Evolutionary conservation across 2,113 vertebrate species (phyloP), one percentile per base, ranked within the genome.

Genomic region (Myrmecophaga tridactyla): DNA sequence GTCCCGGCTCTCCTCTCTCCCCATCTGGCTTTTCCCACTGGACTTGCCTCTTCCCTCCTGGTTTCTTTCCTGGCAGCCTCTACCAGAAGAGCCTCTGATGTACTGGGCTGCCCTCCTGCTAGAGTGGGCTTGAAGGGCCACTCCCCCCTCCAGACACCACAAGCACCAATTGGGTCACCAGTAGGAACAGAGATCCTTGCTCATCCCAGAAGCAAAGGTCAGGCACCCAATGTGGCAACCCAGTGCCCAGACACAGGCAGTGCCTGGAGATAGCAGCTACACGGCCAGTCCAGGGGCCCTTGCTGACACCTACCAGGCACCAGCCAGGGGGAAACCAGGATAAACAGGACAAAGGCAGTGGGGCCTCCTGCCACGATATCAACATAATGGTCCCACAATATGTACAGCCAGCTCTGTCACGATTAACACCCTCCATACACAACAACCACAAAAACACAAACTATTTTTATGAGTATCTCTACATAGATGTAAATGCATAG

Each of bases 301-400:
- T 5, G 36, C 18, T 41, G n/a, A 34, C 31, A 51, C 67, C 92
- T 86, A 4, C 27, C 46, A 3, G 31, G 18, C 0, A 0, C n/a
- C 17, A 8, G 65, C 48, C 7, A 23, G 34, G 0, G 0, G 21
- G 39, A 46, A 29, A 51, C 13, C 34, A 10, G 1, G 3, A 58
- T 18, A 17, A 36, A 23, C 4, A 36, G 81, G 53, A 39, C n/a
- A 36, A n/a, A 69, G 12, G 43, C 4, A 3, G 73, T 18, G 9
- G 21, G 3, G 0, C 41, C 36, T 73, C 15, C 0, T 5, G 13
- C 27, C 11, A 20, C 27, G 25, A 18, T 20, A 14, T n/a, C 60
- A 48, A 21, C 70, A 14, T 2, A 4, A 9, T 41, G 58, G 18
- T 46, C 9, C 20, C 31, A 18, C 31, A 12, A 7, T 0, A 12